Evolutionary conservation across 2,797 vertebrate genomes (phyloP).

Genomic region (Tangara arthus): DNA sequence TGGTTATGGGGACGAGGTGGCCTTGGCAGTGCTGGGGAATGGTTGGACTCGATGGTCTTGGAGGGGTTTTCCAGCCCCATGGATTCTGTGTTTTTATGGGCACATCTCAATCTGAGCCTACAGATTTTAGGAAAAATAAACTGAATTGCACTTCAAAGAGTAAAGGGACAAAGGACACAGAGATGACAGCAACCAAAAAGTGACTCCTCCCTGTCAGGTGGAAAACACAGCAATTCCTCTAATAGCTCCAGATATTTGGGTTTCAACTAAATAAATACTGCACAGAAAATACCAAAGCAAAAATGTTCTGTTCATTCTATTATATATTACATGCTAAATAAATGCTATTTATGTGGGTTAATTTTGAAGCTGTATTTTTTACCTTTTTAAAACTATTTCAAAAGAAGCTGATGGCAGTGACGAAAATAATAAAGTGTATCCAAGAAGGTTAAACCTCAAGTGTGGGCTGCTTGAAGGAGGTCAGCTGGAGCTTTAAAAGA

Average conservation of each 20-base stretch:
- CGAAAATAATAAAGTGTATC: neutral
- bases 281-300: neutral
- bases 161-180: neutral
- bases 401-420: neutral
- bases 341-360: neutral
- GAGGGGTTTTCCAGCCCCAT: neutral
- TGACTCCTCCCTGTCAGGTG: neutral
- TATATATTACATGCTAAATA: neutral
- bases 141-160: neutral
- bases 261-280: neutral
- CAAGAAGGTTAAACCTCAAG: neutral
- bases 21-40: neutral
- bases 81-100: neutral
- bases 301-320: neutral
- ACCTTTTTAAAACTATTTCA: neutral
- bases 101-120: neutral
- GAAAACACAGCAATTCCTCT: neutral
- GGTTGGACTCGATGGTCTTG: fast-evolving
- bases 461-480: neutral
- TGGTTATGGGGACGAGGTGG: neutral
- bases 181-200: neutral
- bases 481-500: neutral
- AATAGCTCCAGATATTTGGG: neutral
- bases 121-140: neutral
- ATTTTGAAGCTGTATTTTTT: neutral